Base-by-base conservation (phyloP, 2,113 vertebrate species). In the Myxocyprinus asiaticus region DNA sequence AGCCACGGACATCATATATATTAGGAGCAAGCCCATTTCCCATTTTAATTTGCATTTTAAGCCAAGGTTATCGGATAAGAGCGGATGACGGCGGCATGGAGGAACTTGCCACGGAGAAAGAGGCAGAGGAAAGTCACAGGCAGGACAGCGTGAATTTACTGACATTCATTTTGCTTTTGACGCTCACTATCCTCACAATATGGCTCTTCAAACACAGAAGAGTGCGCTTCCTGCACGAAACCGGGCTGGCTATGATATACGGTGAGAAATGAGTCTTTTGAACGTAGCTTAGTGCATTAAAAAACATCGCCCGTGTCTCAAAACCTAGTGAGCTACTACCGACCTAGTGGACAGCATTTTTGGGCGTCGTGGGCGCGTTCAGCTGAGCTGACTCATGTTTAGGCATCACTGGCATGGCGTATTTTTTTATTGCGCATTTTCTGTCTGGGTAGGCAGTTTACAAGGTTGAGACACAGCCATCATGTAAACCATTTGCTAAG, bases 191-290 rank as follows among this genome's bases (percentile, higher is more conserved):
- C 85, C 94, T 99, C 88, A 99, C 97, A 83, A 99, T 99, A 82
- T 98, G 96, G 97, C 96, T 99, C 69, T 99, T 99, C 92, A 99
- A 98, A 87, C 96, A 98, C 92, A 90, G 97, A 64, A 92, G 96
- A 69, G 95, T 96, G 74, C 96, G 96, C 22, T 98, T 98, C 83
- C 92, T 98, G 2, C 97, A 98, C 67, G 97, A 98, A 87, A 98
- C 96, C 43, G 97, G 97, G 22, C 91, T 98, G 92, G 97, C 96
- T 0, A 98, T 98, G 97, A 98, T 98, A 75, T 98, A 98, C 80
- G 97, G 97, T 98, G 90, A 95, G 95, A 72, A 43, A 61, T 6
- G 1, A 33, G 22, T 33, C 9, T 48, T 11, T 22, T 33, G 3
- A 33, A 33, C 22, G 22, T 33, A 33, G 22, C 22, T 1, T 33